These are phyloP conservation scores for Cantharis nigra DNA, from an alignment of 2,888 invertebrate genomes.

Conservation along the genomic window DNA sequence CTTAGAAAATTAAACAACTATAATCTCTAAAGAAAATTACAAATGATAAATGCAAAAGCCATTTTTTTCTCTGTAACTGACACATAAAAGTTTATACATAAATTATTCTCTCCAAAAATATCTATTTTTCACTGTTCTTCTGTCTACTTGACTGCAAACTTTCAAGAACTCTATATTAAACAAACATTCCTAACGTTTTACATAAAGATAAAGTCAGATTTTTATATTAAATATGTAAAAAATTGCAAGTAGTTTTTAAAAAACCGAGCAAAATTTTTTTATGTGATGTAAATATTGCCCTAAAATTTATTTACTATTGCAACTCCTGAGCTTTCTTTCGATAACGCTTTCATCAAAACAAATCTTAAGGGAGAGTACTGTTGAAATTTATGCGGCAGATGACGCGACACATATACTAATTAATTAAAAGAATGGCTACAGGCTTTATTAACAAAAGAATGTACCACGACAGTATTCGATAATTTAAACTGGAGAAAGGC, in stretches of 20 bases:
- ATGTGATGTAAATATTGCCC: background rate
- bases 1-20: background rate
- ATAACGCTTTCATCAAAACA: too few species aligned
- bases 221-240: background rate
- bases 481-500: too few species aligned
- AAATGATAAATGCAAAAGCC: background rate
- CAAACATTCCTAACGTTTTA: background rate
- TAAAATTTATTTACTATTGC: too few species aligned
- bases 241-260: background rate
- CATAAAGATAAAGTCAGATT: background rate
- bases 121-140: background rate
- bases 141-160: background rate
- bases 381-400: too few species aligned
- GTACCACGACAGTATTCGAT: too few species aligned
- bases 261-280: background rate
- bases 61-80: background rate
- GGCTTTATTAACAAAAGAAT: too few species aligned
- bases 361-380: too few species aligned
- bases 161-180: background rate
- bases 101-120: background rate
- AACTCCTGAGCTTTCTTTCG: too few species aligned
- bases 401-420: too few species aligned
- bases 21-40: background rate
- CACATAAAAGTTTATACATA: background rate
- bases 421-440: too few species aligned